phyloP scores from a whole-genome alignment of 1,140 invertebrate species.

The Drosophila elegans region DNA sequence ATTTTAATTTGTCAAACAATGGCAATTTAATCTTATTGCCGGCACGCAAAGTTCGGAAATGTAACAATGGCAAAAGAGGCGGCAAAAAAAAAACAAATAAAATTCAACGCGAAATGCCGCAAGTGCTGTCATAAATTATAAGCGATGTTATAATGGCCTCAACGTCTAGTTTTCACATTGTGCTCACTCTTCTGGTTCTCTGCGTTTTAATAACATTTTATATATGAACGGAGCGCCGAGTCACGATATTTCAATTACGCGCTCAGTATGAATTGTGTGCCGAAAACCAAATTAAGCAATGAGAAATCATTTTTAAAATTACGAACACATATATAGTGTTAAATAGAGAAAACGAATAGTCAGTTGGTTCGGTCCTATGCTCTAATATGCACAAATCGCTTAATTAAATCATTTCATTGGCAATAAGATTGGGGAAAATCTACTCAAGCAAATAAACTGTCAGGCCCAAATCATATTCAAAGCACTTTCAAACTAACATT shows the following conservation, averaged over 20 bases:
- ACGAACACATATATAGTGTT: slow-evolving; percentile 5
- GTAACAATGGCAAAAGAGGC: slow-evolving; percentile 11
- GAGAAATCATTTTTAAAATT: slow-evolving; percentile 33
- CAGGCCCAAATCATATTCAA: slow-evolving; percentile 33
- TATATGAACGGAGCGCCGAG: slow-evolving; percentile 51
- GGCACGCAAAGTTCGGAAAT: slow-evolving; percentile 61
- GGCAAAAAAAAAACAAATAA: slow-evolving; percentile 36
- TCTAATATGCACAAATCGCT: slow-evolving; percentile 29
- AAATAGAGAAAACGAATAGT: background rate
- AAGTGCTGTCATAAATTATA: slow-evolving; percentile 79
- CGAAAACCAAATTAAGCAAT: slow-evolving; percentile 18
- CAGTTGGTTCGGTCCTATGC: background rate
- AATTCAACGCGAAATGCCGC: slow-evolving; percentile 45
- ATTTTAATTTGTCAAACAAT: slow-evolving; percentile 41
- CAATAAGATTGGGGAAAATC: slow-evolving; percentile 38
- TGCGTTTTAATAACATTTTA: slow-evolving; percentile 67
- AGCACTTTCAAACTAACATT: slow-evolving; percentile 47
- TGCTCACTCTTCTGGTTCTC: slow-evolving; percentile 22
- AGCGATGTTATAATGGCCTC: slow-evolving; percentile 74
- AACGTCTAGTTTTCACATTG: slow-evolving; percentile 62
- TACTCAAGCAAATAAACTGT: slow-evolving; percentile 62
- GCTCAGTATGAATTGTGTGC: slow-evolving; percentile 60
- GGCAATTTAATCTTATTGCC: slow-evolving; percentile 59
- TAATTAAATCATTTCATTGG: slow-evolving; percentile 50
- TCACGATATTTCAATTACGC: slow-evolving; percentile 80